Conservation (phyloP, 1,140 invertebrate genomes). For the Eciton burchellii region DNA sequence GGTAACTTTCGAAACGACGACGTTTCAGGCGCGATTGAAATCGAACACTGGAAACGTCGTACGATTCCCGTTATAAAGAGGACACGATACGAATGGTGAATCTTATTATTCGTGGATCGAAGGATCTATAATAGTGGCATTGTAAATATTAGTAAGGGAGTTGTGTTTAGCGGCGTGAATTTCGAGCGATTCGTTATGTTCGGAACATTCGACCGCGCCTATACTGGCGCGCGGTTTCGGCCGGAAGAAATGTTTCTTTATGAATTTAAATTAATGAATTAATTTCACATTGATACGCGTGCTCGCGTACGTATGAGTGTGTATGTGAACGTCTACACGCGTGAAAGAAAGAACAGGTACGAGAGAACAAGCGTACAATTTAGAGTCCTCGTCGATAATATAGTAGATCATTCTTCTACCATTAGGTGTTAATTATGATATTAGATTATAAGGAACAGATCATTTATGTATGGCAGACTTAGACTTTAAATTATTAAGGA, state of each 20-base stretch:
- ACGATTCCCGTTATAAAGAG: not conserved
- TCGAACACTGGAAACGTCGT: not conserved
- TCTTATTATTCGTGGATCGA: conserved; percentile 20
- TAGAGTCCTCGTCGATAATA: conserved; percentile 75
- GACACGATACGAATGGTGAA: conserved; percentile 11
- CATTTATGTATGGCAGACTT: conserved; percentile 79
- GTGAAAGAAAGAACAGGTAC: conserved; percentile 44
- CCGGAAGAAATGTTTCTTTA: conserved; percentile 33
- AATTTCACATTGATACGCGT: conserved; percentile 22
- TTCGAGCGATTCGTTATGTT: conserved; percentile 19
- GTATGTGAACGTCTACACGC: conserved; percentile 42
- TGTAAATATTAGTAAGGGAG: conserved; percentile 51
- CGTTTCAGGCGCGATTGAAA: conserved; percentile 42
- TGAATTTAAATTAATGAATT: conserved; percentile 38
- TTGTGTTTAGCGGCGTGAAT: conserved; percentile 24
- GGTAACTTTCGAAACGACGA: conserved; percentile 6
- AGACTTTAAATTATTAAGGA: conserved; percentile 79
- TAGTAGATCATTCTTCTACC: conserved; percentile 82
- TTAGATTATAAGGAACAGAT: conserved; percentile 78
- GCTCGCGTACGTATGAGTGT: conserved; percentile 40
- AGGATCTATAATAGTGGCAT: not conserved
- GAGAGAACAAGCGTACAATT: conserved; percentile 69
- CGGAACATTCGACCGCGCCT: conserved; percentile 7
- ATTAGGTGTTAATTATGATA: conserved; percentile 83
- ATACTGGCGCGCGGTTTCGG: not conserved